phyloP scores from a whole-genome alignment of 2,888 invertebrate genomes.

The Eledone cirrhosa region DNA sequence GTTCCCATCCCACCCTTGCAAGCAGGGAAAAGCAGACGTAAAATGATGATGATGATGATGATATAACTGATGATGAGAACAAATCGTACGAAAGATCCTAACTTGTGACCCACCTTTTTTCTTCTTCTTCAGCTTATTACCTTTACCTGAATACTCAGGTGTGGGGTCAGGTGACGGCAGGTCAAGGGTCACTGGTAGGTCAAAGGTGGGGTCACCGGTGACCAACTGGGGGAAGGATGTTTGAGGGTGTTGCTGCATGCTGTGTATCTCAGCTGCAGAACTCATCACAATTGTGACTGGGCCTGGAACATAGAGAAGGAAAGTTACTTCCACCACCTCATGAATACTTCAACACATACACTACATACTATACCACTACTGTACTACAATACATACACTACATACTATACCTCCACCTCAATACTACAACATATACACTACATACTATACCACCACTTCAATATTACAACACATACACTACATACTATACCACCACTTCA shows the following conservation, averaged over 20 bases:
- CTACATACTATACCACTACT: too few relatives aligned
- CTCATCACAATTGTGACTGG: conserved; percentile 19
- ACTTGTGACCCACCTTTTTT: neutral
- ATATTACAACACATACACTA: too few relatives aligned
- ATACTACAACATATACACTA: too few relatives aligned
- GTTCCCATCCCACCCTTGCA: too few relatives aligned
- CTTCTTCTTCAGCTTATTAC: neutral
- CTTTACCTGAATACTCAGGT: conserved; percentile 22
- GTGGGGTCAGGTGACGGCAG: conserved; percentile 4
- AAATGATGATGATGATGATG: neutral
- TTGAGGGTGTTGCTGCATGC: neutral
- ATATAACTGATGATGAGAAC: too few relatives aligned
- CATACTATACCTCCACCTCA: too few relatives aligned
- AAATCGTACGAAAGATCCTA: too few relatives aligned
- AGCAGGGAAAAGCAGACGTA: too few relatives aligned
- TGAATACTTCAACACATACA: too few relatives aligned
- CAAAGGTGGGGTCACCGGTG: conserved; percentile 28
- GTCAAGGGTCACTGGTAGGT: neutral
- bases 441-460: too few relatives aligned
- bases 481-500: too few relatives aligned
- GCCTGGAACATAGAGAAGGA: neutral
- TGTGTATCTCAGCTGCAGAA: conserved; percentile 26
- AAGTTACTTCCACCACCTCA: neutral
- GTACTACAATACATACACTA: too few relatives aligned
- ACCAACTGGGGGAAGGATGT: conserved; percentile 33